Evolutionary conservation across 2,113 vertebrate genomes (phyloP).

Genomic region (Chloropsis cyanopogon): DNA sequence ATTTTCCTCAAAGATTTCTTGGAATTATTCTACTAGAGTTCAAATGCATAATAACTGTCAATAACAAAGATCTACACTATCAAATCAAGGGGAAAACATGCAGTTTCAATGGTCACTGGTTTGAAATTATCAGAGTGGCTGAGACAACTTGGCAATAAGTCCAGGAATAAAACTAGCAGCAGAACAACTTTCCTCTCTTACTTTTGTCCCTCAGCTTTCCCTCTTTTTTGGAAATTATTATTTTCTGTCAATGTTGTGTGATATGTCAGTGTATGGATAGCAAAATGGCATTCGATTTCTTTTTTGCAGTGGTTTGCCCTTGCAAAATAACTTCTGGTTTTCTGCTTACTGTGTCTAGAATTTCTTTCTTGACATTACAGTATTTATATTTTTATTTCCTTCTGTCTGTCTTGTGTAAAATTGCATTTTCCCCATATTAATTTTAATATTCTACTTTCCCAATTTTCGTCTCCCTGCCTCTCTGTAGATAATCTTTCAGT

Average conservation of each 20-base stretch:
- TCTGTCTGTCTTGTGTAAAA: background rate
- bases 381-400: constrained; percentile 27
- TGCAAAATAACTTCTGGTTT: constrained; percentile 41
- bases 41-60: background rate
- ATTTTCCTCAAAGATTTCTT: background rate
- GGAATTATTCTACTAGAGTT: background rate
- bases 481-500: background rate
- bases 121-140: background rate
- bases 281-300: constrained; percentile 7
- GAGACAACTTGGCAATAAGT: background rate
- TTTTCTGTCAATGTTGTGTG: background rate
- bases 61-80: background rate
- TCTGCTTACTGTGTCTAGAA: constrained; percentile 7
- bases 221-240: background rate
- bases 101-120: background rate
- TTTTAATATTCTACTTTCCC: background rate
- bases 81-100: background rate
- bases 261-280: background rate
- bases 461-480: background rate
- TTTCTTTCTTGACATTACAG: background rate
- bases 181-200: background rate
- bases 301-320: background rate
- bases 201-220: background rate
- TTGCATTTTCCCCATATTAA: background rate
- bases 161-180: background rate